A percentile compares a stretch with the other conserved stretches of the same genome.
These are phyloP conservation scores for Gephyroberyx darwinii DNA, from an alignment of 2,797 vertebrate genomes.

Conservation along the genomic window DNA sequence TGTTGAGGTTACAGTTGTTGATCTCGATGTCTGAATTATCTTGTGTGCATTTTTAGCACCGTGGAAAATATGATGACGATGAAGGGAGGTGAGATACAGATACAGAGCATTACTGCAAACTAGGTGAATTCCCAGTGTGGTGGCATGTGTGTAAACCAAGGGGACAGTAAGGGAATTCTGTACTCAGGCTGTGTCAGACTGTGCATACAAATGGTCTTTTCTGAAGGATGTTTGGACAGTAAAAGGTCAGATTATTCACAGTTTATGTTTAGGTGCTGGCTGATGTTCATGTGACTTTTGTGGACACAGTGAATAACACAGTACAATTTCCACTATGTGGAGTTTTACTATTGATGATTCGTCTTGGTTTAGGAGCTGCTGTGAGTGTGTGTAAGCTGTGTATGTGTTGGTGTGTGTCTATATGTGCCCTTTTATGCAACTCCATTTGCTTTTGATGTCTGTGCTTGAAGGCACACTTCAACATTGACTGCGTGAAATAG, in stretches of 20 bases:
- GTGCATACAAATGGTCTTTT: slow-evolving; percentile 45
- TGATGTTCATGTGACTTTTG: slow-evolving; percentile 30
- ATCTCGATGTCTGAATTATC: slow-evolving; percentile 26
- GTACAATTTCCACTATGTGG: slow-evolving; percentile 17
- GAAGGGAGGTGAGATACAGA: slow-evolving; percentile 30
- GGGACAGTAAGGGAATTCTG: slow-evolving; percentile 43
- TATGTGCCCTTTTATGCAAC: slow-evolving; percentile 11
- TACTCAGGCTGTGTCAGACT: slow-evolving; percentile 26
- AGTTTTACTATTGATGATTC: slow-evolving; percentile 6
- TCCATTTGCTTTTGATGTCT: slow-evolving; percentile 8
- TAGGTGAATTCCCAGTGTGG: slow-evolving; percentile 70
- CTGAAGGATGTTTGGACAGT: slow-evolving; percentile 11
- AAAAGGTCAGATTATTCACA: slow-evolving; percentile 42
- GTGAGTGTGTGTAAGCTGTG: not conserved
- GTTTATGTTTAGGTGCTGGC: slow-evolving; percentile 19
- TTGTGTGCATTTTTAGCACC: slow-evolving; percentile 10
- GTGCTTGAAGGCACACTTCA: slow-evolving; percentile 30
- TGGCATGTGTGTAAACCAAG: slow-evolving; percentile 23
- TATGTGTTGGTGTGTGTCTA: not conserved
- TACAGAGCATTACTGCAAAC: slow-evolving; percentile 24
- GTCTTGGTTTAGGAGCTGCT: not conserved
- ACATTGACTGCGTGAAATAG: slow-evolving; percentile 42
- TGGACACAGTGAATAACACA: slow-evolving; percentile 20
- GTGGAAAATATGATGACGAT: slow-evolving; percentile 13
- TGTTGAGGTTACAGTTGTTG: slow-evolving; percentile 5